A percentile compares a stretch with the other conserved stretches of the same genome.
These are phyloP conservation scores for Boloria euphrosyne DNA, from an alignment of 2,888 invertebrate species.

Conservation along the genomic window DNA sequence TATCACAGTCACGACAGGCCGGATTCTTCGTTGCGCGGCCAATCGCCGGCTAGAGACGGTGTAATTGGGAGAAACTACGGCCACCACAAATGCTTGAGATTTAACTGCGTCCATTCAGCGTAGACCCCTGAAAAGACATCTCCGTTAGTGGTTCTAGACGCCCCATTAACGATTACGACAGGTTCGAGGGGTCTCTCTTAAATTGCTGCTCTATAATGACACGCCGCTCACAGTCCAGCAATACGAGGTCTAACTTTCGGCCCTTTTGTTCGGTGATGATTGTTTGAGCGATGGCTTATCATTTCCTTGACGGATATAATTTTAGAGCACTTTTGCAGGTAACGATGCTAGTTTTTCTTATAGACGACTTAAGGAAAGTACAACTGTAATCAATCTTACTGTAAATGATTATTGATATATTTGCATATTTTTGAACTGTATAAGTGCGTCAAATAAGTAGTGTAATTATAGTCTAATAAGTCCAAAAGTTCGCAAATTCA, in stretches of 20 bases:
- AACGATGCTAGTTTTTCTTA: conserved; percentile 51
- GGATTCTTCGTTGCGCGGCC: conserved; percentile 74
- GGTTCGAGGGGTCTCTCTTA: conserved; percentile 53
- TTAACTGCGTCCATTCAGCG: conserved; percentile 57
- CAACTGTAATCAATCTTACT: conserved; percentile 8
- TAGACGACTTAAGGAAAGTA: conserved; percentile 23
- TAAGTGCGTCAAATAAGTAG: too few species aligned
- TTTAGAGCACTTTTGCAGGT: conserved; percentile 52
- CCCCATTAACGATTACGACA: conserved; percentile 41
- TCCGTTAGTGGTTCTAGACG: conserved; percentile 35
- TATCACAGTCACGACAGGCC: conserved; percentile 80
- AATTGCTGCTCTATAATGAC: conserved; percentile 67
- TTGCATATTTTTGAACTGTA: not conserved
- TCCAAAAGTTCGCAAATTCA: too few species aligned
- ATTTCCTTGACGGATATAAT: conserved; percentile 44
- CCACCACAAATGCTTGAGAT: conserved; percentile 76
- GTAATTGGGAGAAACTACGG: conserved; percentile 81
- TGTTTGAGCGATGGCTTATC: conserved; percentile 65
- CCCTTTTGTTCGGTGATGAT: conserved; percentile 72
- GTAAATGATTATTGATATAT: not conserved
- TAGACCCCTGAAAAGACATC: conserved; percentile 59
- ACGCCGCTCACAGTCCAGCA: conserved; percentile 59
- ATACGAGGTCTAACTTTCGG: conserved; percentile 65
- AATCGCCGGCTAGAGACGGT: conserved; percentile 75
- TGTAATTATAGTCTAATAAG: too few species aligned